These are phyloP conservation scores for Drosophila ustulata DNA, from an alignment of 2,888 invertebrate species.

Conservation along the genomic window DNA sequence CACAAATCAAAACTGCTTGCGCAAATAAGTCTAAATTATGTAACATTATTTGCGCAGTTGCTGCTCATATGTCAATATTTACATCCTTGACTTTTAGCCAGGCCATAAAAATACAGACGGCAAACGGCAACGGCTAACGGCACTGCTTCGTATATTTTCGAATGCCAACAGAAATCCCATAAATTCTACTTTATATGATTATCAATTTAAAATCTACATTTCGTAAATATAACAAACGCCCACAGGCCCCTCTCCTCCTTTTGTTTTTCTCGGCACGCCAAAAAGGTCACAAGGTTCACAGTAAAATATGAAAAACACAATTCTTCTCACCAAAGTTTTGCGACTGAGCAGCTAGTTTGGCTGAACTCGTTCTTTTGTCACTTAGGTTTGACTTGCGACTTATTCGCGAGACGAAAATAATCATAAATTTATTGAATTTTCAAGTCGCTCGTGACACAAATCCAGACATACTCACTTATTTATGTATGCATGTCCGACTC, in stretches of 20 bases:
- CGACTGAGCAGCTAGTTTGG: constrained; percentile 44
- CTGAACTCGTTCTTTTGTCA: constrained; percentile 40
- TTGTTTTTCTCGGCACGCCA: neutral
- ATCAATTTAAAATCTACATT: constrained; percentile 71
- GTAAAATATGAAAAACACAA: constrained; percentile 37
- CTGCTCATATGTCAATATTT: constrained; percentile 68
- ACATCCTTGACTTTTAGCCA: constrained; percentile 55
- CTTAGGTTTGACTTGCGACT: constrained; percentile 38
- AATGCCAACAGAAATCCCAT: constrained; percentile 50
- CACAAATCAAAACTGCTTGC: constrained; percentile 68
- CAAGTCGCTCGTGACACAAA: constrained; percentile 43
- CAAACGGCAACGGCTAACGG: constrained; percentile 18
- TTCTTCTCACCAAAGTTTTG: constrained; percentile 23
- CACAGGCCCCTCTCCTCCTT: neutral
- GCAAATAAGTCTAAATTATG: constrained; percentile 77
- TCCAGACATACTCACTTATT: constrained; percentile 13
- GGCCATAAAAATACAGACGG: constrained; percentile 59
- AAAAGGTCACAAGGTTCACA: constrained; percentile 45
- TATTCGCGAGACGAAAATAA: constrained; percentile 60
- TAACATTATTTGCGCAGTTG: constrained; percentile 65
- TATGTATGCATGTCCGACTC: constrained; percentile 33
- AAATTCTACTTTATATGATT: constrained; percentile 77
- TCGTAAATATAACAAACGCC: constrained; percentile 28
- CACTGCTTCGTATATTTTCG: constrained; percentile 18
- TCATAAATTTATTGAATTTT: constrained; percentile 83